Evolutionary conservation across 2,797 vertebrate genomes (phyloP).

Genomic region (Picus viridis): DNA sequence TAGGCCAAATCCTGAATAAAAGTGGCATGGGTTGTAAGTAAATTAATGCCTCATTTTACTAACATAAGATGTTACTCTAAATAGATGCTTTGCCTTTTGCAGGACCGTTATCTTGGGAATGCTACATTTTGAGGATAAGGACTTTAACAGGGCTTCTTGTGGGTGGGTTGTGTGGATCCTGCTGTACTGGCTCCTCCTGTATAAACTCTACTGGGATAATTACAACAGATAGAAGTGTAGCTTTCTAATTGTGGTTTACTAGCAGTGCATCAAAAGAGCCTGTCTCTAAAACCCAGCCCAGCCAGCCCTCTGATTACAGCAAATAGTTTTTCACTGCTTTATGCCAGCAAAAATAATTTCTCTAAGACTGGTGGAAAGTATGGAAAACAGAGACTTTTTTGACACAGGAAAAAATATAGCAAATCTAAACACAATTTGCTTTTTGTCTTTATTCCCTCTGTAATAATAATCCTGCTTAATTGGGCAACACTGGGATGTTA

Average conservation of each 20-base stretch:
- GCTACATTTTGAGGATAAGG: background rate
- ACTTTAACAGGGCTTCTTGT: background rate
- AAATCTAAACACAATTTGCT: background rate
- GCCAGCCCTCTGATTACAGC: background rate
- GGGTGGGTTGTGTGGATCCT: background rate
- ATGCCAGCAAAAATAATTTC: background rate
- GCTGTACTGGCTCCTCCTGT: background rate
- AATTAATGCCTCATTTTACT: background rate
- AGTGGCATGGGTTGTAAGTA: background rate
- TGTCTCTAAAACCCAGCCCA: background rate
- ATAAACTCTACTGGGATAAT: background rate
- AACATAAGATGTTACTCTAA: background rate
- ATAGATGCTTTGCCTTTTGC: background rate
- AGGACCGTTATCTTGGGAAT: background rate
- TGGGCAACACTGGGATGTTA: background rate
- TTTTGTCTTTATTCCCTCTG: background rate
- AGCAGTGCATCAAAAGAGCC: background rate
- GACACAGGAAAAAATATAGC: background rate
- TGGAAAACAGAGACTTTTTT: background rate
- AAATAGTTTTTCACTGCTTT: background rate
- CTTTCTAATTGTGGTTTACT: background rate
- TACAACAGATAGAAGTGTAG: background rate
- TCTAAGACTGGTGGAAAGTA: background rate
- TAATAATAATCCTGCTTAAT: background rate
- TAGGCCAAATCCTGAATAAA: background rate